Evolutionary conservation across 2,113 vertebrate species (phyloP), one percentile per base, ranked within the genome.

Genomic region (Trinectes maculatus): DNA sequence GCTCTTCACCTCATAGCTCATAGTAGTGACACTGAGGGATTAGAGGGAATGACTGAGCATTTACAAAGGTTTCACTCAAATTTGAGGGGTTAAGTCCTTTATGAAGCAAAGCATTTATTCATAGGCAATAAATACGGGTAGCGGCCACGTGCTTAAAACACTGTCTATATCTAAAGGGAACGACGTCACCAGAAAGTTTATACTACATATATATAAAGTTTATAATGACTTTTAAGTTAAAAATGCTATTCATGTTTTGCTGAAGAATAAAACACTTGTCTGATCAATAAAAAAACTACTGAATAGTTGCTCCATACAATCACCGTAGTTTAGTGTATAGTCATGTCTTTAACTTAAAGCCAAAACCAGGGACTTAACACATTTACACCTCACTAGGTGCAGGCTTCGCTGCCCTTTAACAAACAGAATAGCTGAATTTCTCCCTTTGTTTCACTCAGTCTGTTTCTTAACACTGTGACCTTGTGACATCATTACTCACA

Each of bases 401-500:
- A 65, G 5, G 15, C 33, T 12, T 46, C 8, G 57, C 58, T 81
- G 54, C 61, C 49, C 21, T 61, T 61, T 51, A 26, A 64, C 49
- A 52, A 70, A 60, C 25, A 8, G 2, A 61, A 83, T 56, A 48
- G 73, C 43, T 60, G 6, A 2, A 29, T 82, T 74, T 83, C 77
- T 60, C 80, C 62, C 82, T 71, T 80, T 67, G 16, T 79, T 86
- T 86, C 76, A 71, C 51, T 79, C 77, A 81, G 85, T 84, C 69
- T 74, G 65, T 74, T 67, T 74, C 74, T 87, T 64, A 88, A 78
- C 80, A 52, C 84, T 74, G 58, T 94, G 94, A 93, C 92, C 93
- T 91, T 77, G 60, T 92, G 88, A 92, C 90, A 89, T 83, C 79
- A 83, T 87, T 85, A 88, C 71, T 91, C 86, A 89, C 73, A 85